Conservation (phyloP, 2,888 invertebrate species). For the Parthenolecanium corni region DNA sequence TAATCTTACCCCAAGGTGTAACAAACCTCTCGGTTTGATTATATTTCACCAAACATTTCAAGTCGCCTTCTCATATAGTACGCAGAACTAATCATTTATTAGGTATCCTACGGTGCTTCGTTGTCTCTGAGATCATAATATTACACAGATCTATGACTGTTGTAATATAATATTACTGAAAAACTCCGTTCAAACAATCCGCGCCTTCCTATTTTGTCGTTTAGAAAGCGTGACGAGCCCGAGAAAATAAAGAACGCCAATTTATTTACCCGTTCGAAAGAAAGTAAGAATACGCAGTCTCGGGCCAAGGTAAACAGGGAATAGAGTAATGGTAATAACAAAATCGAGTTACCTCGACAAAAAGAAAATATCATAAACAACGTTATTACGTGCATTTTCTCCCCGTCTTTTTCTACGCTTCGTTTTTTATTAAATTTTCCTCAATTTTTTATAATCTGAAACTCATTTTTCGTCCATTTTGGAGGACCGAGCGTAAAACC, state of each 20-base stretch:
- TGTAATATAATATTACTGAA: too few relatives aligned
- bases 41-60: too few relatives aligned
- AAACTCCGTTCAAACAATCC: too few relatives aligned
- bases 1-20: too few relatives aligned
- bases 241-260: conserved; percentile 20
- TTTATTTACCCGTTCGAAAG: conserved; percentile 14
- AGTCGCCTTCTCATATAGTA: too few relatives aligned
- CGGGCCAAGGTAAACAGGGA: not conserved
- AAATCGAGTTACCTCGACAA: conserved; percentile 28
- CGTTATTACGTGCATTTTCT: conserved; percentile 27
- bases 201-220: too few relatives aligned
- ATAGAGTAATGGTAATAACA: conserved; percentile 25
- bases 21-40: too few relatives aligned
- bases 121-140: too few relatives aligned
- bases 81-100: too few relatives aligned
- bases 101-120: too few relatives aligned
- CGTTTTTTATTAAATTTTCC: conserved; percentile 34
- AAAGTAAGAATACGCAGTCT: not conserved
- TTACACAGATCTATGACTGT: too few relatives aligned
- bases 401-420: conserved; percentile 28
- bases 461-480: conserved; percentile 32
- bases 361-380: conserved; percentile 29
- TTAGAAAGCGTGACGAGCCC: too few relatives aligned
- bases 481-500: conserved; percentile 18
- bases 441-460: conserved; percentile 34